Evolutionary conservation across 2,113 vertebrate genomes (phyloP).

Genomic region (Bagarius yarrelli): DNA sequence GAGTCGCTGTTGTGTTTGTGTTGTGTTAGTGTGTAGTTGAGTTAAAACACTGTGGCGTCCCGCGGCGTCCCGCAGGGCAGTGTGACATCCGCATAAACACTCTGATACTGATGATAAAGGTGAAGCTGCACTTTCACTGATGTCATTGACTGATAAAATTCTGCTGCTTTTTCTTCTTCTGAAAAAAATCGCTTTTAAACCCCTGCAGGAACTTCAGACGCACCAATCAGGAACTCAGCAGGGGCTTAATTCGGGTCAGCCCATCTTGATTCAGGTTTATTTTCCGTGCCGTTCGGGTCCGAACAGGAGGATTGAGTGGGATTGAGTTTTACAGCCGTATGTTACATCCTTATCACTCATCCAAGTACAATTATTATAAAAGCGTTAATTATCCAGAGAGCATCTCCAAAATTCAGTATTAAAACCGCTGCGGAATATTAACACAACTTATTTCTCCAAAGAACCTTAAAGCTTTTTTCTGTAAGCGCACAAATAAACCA

Average conservation of each 20-base stretch:
- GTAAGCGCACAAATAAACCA: too few relatives aligned
- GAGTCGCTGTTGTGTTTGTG: not conserved
- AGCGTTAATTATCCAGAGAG: not conserved
- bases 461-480: too few relatives aligned
- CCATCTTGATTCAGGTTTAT: slow-evolving; percentile 45
- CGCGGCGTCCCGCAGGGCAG: too few relatives aligned
- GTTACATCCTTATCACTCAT: not conserved
- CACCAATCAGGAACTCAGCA: slow-evolving; percentile 51
- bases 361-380: not conserved
- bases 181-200: slow-evolving; percentile 49
- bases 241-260: slow-evolving; percentile 51
- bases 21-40: not conserved
- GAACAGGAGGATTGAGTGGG: slow-evolving; percentile 21
- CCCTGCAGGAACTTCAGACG: slow-evolving; percentile 44
- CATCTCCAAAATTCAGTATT: not conserved
- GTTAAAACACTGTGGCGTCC: not conserved
- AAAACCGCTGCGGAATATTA: too few relatives aligned
- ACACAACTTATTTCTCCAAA: too few relatives aligned
- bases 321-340: not conserved
- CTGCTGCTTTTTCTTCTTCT: slow-evolving; percentile 37
- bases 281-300: slow-evolving; percentile 43
- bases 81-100: not conserved
- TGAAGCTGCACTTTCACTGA: slow-evolving; percentile 27
- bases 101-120: slow-evolving; percentile 11
- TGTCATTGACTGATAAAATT: slow-evolving; percentile 32